Conservation (phyloP, 1,140 invertebrate species). For the Ditylenchus dipsaci region DNA sequence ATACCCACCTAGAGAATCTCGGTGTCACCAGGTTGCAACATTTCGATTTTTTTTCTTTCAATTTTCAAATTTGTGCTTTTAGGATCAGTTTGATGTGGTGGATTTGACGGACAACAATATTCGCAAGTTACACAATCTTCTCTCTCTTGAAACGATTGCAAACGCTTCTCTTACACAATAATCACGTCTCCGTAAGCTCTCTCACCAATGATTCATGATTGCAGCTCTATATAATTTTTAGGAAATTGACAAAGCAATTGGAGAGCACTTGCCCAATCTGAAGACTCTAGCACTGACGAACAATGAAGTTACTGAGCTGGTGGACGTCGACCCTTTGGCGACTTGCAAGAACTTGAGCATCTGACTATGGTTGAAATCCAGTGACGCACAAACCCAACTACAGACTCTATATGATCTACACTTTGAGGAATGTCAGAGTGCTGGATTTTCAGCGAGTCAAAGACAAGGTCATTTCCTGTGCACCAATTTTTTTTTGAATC, state of each 20-base stretch:
- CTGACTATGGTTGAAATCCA: slow-evolving; percentile 64
- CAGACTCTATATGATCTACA: slow-evolving; percentile 75
- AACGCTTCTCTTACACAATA: slow-evolving; percentile 87
- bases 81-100: slow-evolving; percentile 96
- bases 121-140: slow-evolving; percentile 92
- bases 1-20: slow-evolving; percentile 94
- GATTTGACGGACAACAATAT: slow-evolving; percentile 98
- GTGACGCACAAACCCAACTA: slow-evolving; percentile 82
- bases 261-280: slow-evolving; percentile 81
- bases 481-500: no score
- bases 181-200: slow-evolving; percentile 81
- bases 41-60: neutral
- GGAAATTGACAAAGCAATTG: slow-evolving; percentile 78
- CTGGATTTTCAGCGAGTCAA: slow-evolving; percentile 87
- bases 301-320: slow-evolving; percentile 87
- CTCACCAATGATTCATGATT: slow-evolving; percentile 13
- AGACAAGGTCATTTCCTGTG: no score
- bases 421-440: slow-evolving; percentile 78
- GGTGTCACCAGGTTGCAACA: slow-evolving; percentile 76
- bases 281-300: slow-evolving; percentile 86
- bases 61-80: slow-evolving; percentile 32
- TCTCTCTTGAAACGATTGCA: slow-evolving; percentile 82
- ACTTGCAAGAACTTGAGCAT: slow-evolving; percentile 74
- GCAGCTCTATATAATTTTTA: slow-evolving; percentile 64
- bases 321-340: slow-evolving; percentile 80